These are phyloP conservation scores for Pyrochroa serraticornis DNA, from an alignment of 2,888 invertebrate species.

Conservation along the genomic window DNA sequence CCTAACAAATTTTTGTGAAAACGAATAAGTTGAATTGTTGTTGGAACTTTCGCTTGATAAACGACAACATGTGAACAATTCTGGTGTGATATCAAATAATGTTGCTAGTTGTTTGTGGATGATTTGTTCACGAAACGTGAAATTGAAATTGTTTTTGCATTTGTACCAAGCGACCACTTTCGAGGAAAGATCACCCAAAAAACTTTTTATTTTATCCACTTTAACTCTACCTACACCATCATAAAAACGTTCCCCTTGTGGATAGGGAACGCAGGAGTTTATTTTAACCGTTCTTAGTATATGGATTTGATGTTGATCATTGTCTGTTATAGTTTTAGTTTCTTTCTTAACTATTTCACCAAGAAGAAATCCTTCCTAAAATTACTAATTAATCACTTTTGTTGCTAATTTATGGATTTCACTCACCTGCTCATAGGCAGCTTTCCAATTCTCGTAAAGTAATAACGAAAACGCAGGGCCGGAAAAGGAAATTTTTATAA, in stretches of 20 bases:
- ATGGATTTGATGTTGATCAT: constrained; percentile 67
- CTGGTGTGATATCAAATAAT: constrained; percentile 63
- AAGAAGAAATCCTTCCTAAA: constrained; percentile 68
- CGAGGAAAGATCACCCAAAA: constrained; percentile 62
- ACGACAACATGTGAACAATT: constrained; percentile 68
- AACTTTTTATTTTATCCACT: constrained; percentile 60
- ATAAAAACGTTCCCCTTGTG: constrained; percentile 64
- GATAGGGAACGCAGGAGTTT: constrained; percentile 66
- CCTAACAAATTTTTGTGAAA: constrained; percentile 67
- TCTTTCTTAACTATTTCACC: constrained; percentile 69
- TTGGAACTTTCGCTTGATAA: constrained; percentile 62
- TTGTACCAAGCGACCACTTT: constrained; percentile 74
- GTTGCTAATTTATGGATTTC: too few species aligned
- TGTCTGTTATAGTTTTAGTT: constrained; percentile 72
- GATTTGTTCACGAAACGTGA: constrained; percentile 68
- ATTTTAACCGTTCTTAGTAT: constrained; percentile 67
- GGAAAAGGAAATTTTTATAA: constrained; percentile 49
- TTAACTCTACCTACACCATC: constrained; percentile 65
- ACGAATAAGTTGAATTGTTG: constrained; percentile 65
- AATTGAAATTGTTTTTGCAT: constrained; percentile 63
- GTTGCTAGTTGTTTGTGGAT: constrained; percentile 68
- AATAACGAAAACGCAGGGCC: constrained; percentile 72
- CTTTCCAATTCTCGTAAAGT: constrained; percentile 70
- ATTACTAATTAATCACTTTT: too few species aligned
- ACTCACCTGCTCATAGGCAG: constrained; percentile 65